Percentiles rank a stretch among this genome's conserved stretches.
phyloP scores from a whole-genome alignment of 2,888 invertebrate species.

The Parnassius glacialis region DNA sequence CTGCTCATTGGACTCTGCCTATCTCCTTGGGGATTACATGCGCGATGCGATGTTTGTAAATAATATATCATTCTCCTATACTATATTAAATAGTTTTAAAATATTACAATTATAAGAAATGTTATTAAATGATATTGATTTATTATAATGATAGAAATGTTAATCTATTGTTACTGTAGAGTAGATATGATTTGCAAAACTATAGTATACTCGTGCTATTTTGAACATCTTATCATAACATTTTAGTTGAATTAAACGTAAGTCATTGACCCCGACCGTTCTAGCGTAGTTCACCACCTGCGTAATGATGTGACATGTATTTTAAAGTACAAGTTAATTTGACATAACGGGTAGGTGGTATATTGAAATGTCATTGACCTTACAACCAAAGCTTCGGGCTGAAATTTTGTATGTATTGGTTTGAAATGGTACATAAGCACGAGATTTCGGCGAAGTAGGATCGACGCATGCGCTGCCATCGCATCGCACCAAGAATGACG shows the following conservation, averaged over 20 bases:
- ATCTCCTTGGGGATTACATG: too few species aligned
- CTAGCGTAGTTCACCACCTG: constrained; percentile 14
- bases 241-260: constrained; percentile 2
- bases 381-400: constrained; percentile 61
- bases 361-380: constrained; percentile 65
- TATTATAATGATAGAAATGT: too few species aligned
- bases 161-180: too few species aligned
- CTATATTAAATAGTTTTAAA: too few species aligned
- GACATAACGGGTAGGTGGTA: constrained; percentile 39
- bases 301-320: constrained; percentile 15
- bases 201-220: too few species aligned
- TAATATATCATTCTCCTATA: too few species aligned
- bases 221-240: too few species aligned
- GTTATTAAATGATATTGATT: too few species aligned
- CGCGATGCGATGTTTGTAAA: too few species aligned
- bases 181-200: too few species aligned
- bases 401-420: constrained; percentile 68
- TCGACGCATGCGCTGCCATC: constrained; percentile 41
- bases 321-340: constrained; percentile 28
- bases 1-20: too few species aligned
- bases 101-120: too few species aligned
- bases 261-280: constrained; percentile 21
- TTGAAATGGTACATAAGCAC: constrained; percentile 45
- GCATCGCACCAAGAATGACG: constrained; percentile 46
- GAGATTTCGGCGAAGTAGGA: constrained; percentile 40